Base-by-base conservation (phyloP, 2,888 invertebrate species). In the Agrochola lychnidis region DNA sequence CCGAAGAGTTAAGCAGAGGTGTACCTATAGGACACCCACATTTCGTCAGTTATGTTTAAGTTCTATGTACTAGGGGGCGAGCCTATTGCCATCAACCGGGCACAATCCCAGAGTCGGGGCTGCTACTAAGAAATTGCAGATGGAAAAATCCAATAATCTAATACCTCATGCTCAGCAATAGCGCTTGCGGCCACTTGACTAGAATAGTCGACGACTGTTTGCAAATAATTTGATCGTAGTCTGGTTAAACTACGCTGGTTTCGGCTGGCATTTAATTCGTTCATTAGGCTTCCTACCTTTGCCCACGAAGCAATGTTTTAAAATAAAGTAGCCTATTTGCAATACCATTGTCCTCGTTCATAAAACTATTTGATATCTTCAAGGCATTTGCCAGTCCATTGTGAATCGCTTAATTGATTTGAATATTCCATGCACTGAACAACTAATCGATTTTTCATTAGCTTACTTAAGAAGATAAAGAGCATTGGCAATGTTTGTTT, bases 401-500 rank as follows among this genome's bases (percentile, higher is more conserved):
- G 76, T 82, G 64, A 70, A 73, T 70, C 25, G 42, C 79, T 70
- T 68, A 70, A 77, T 85, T 68, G 80, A 79, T 83, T 84, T 75
- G 22, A 85, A 85, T 80, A 87, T 85, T 80, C 75, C 71, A 87
- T 74, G 81, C 78, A 78, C 76, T 70, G 64, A 83, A 66, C 76
- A 59, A 78, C 59, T 83, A 86, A 85, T 85, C 70, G 77, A 70
- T 82, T 82, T 89, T 84, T 79, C 78, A 87, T 88, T 78, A 59
- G 48, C 72, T 82, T 76, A 64, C 59, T 83, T 70, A 69, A 72
- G 56, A 66, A 62, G 63, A 73, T 82, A 83, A 79, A 81, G 74
- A 59, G 76, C 59, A 76, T 76, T 82, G 36, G 91, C 88, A 91
- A 91, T 81, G 59, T 82, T 90, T 87, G 87, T 89, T 88, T 81